Base-by-base conservation (phyloP, 2,888 invertebrate species). In the Acleris laterana region DNA sequence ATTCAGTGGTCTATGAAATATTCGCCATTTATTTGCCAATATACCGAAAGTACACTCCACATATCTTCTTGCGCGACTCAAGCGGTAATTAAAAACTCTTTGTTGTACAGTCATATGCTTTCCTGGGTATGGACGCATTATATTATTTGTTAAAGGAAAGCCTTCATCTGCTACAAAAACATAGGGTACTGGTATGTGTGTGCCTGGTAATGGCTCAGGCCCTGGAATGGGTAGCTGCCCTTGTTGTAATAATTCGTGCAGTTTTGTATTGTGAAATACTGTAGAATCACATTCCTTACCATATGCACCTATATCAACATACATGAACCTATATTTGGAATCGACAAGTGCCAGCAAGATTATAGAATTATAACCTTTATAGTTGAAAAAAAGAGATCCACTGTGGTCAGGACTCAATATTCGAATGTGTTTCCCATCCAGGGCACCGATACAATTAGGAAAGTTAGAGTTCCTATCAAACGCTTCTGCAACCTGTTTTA, bases 401-500 rank as follows among this genome's bases (percentile, higher is more conserved):
- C 48, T 48, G 48, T 48, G n/a, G 25, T 25, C 51, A 52, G 51
- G 51, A 25, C 51, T 52, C 25, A 52, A 52, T 25, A 52, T 52
- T 52, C 51, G 51, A 52, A 52, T 28, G 25, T 52, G 51, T 52
- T 52, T 52, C 51, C 51, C 51, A 16, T 52, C 51, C 51, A 52
- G 51, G 13, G 51, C 51, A 25, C 51, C 51, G 25, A 52, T 52
- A 52, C 51, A 52, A 52, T 52, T 52, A 52, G 51, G 55, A 42
- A 56, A 56, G 44, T 42, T 56, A 42, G 44, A 42, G 38, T 38
- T 59, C 50, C 38, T 50, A 38, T 67, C 62, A 62, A 62, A 67
- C 7, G 48, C 58, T 38, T 32, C 52, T 49, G 58, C 53, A 32
- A 62, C 53, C 49, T 62, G 42, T 65, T 60, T 28, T 25, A 60